Percentiles rank a stretch among this genome's conserved stretches.
These are phyloP conservation scores for Psilanteris sp. DNA, from an alignment of 1,140 invertebrate genomes.

Conservation along the genomic window DNA sequence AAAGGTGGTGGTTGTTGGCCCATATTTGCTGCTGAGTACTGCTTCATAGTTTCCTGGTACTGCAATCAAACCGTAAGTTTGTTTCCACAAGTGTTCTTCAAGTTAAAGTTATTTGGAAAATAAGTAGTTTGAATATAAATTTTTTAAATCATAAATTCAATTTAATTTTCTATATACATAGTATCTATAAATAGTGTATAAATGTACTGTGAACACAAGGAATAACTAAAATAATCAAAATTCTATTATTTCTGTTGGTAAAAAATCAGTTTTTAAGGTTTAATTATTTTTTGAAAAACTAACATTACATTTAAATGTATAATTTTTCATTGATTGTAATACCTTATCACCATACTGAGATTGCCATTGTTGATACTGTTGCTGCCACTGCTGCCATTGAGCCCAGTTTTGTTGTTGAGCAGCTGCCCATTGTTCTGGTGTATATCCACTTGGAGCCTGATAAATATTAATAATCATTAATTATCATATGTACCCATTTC, in stretches of 20 bases:
- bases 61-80: slow-evolving; percentile 73
- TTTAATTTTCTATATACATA: too few relatives aligned
- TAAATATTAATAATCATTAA: slow-evolving; percentile 22
- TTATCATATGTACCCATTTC: background rate
- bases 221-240: too few relatives aligned
- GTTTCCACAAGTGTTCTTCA: background rate
- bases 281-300: too few relatives aligned
- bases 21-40: slow-evolving; percentile 73
- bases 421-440: slow-evolving; percentile 85
- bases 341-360: slow-evolving; percentile 90
- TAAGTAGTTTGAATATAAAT: too few relatives aligned
- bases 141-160: too few relatives aligned
- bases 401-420: slow-evolving; percentile 90
- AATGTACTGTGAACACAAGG: too few relatives aligned
- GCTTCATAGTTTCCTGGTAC: slow-evolving; percentile 83
- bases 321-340: slow-evolving; percentile 21
- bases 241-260: too few relatives aligned
- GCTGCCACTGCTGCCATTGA: slow-evolving; percentile 91
- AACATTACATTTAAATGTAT: too few relatives aligned
- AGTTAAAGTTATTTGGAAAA: background rate
- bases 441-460: slow-evolving; percentile 82
- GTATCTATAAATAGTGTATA: too few relatives aligned
- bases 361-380: slow-evolving; percentile 91
- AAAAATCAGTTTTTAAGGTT: too few relatives aligned
- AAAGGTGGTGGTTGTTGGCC: slow-evolving; percentile 73